phyloP scores from a whole-genome alignment of 2,888 invertebrate species.

The Carabus problematicus region DNA sequence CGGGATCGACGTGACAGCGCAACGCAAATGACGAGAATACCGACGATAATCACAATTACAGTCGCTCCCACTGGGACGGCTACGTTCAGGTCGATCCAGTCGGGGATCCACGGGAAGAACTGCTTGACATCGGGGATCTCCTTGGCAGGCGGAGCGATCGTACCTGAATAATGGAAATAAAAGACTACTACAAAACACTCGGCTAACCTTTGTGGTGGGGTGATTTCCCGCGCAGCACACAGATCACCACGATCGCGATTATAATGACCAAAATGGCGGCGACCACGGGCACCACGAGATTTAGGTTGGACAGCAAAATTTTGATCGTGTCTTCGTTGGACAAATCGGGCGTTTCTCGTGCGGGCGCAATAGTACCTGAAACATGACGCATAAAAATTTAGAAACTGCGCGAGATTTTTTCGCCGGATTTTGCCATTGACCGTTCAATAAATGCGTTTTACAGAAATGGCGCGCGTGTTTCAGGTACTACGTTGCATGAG shows the following conservation, averaged over 20 bases:
- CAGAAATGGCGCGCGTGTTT: background rate
- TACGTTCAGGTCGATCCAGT: constrained; percentile 89
- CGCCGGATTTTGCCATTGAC: background rate
- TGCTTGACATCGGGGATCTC: constrained; percentile 59
- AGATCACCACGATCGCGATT: constrained; percentile 91
- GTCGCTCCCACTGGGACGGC: constrained; percentile 90
- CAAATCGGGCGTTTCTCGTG: constrained; percentile 80
- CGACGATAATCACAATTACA: constrained; percentile 87
- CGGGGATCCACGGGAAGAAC: constrained; percentile 79
- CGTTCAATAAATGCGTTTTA: background rate
- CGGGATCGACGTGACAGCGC: constrained; percentile 80
- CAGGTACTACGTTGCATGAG: constrained; percentile 2
- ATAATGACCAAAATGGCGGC: constrained; percentile 91
- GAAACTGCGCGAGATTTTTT: constrained; percentile 19
- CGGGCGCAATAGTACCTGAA: constrained; percentile 95
- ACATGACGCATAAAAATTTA: constrained; percentile 61
- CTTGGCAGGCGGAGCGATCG: constrained; percentile 78
- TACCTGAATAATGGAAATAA: constrained; percentile 66
- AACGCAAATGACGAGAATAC: constrained; percentile 89
- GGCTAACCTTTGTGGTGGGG: constrained; percentile 83
- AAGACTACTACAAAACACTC: constrained; percentile 51
- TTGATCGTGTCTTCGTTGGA: constrained; percentile 84
- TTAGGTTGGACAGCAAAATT: constrained; percentile 88
- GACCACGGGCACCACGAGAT: constrained; percentile 92
- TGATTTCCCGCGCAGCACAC: constrained; percentile 86